phyloP scores from a whole-genome alignment of 2,888 invertebrate species.

The Koerneria pararmatus region DNA sequence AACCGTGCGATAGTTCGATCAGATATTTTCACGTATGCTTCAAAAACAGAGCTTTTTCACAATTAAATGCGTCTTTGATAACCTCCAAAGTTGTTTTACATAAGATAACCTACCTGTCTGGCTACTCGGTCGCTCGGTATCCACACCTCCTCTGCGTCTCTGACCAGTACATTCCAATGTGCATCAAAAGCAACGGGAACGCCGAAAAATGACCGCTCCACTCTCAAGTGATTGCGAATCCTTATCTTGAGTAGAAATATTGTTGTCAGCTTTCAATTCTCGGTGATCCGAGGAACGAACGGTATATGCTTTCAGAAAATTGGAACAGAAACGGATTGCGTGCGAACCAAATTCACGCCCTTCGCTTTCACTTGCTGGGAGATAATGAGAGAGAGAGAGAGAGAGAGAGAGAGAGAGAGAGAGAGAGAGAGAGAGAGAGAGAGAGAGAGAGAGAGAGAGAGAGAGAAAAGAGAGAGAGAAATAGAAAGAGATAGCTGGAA shows the following conservation, averaged over 20 bases:
- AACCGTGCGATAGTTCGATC: no score
- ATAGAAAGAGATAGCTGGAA: slow-evolving; percentile 22
- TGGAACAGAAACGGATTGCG: no score
- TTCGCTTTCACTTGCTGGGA: not conserved
- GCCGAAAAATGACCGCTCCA: slow-evolving; percentile 64
- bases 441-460: slow-evolving; percentile 17
- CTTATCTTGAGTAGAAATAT: slow-evolving; percentile 15
- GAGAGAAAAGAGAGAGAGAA: slow-evolving; percentile 25
- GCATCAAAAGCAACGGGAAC: slow-evolving; percentile 82
- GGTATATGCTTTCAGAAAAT: no score
- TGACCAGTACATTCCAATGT: slow-evolving; percentile 77
- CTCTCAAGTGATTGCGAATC: slow-evolving; percentile 26
- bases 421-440: slow-evolving; percentile 17
- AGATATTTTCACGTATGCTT: no score
- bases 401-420: slow-evolving; percentile 8
- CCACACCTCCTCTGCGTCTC: slow-evolving; percentile 41
- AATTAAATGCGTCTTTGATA: no score
- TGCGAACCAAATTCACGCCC: no score
- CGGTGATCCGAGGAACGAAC: no score
- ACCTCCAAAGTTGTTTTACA: no score
- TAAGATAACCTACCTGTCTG: no score
- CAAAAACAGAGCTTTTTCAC: no score
- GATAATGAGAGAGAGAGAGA: slow-evolving; percentile 1
- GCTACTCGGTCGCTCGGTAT: no score
- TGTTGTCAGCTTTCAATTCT: no score